Conservation (phyloP, 1,140 invertebrate genomes). For the Heliconius himera region DNA sequence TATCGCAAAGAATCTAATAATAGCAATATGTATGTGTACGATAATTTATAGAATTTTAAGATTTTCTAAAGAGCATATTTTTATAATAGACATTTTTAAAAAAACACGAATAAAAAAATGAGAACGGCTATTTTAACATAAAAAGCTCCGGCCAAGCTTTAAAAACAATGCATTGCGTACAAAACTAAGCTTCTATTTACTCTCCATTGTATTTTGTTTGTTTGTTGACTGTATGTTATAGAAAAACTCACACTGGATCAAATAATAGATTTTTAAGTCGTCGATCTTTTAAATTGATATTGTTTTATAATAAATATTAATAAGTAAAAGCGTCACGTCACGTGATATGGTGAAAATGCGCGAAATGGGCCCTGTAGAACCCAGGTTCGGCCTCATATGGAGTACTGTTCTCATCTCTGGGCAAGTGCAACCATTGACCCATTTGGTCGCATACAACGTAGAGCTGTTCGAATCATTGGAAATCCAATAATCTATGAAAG, state of each 20-base stretch:
- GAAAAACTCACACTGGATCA: not conserved
- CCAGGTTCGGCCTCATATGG: too few relatives aligned
- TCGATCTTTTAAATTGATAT: not conserved
- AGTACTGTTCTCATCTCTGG: too few relatives aligned
- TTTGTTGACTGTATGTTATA: conserved; percentile 1
- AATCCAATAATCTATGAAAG: too few relatives aligned
- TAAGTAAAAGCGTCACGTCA: not conserved
- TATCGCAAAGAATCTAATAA: too few relatives aligned
- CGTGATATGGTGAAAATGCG: too few relatives aligned
- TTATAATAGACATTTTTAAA: not conserved
- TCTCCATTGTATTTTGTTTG: conserved; percentile 15
- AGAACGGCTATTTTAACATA: not conserved
- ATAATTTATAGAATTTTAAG: not conserved
- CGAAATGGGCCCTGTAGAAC: too few relatives aligned
- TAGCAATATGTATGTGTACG: not conserved
- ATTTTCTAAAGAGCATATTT: not conserved
- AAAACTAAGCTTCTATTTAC: conserved; percentile 18
- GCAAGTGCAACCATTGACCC: too few relatives aligned
- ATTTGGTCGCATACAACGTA: too few relatives aligned
- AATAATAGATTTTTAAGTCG: not conserved
- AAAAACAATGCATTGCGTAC: conserved; percentile 18
- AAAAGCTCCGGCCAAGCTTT: not conserved
- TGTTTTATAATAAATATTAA: not conserved
- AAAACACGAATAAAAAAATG: not conserved
- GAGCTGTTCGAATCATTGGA: too few relatives aligned